These are phyloP conservation scores for Lasioglossum morio DNA, from an alignment of 2,888 invertebrate genomes.

Conservation along the genomic window DNA sequence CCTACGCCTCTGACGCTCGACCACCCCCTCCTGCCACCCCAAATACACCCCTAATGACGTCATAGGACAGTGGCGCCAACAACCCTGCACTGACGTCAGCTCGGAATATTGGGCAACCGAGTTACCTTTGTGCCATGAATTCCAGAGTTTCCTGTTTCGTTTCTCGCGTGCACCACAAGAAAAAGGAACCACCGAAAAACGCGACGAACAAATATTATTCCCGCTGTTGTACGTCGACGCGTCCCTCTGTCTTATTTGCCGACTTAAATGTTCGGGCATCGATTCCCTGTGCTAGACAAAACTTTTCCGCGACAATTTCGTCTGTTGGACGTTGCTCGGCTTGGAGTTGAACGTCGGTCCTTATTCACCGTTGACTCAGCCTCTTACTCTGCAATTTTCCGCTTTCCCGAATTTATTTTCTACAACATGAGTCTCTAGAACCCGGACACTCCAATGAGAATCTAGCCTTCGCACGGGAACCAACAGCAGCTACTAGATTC, in stretches of 20 bases:
- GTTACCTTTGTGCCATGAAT: conserved; percentile 39
- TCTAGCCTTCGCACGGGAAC: background rate
- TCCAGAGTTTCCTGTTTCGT: background rate
- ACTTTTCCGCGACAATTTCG: background rate
- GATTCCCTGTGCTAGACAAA: background rate
- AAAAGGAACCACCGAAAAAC: background rate
- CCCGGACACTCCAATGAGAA: background rate
- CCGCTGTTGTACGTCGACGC: background rate
- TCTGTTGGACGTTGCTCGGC: background rate
- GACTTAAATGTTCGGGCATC: background rate
- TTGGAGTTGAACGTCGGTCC: background rate
- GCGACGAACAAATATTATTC: background rate
- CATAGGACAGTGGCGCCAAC: conserved; percentile 78
- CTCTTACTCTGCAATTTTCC: background rate
- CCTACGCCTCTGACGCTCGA: conserved; percentile 64
- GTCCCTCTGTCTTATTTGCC: background rate
- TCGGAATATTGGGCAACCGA: conserved; percentile 43
- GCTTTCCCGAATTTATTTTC: background rate
- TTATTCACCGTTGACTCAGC: background rate
- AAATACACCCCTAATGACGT: conserved; percentile 76
- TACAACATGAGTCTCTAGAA: background rate
- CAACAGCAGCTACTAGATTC: too few relatives aligned
- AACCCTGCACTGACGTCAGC: conserved; percentile 76
- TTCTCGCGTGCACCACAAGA: background rate
- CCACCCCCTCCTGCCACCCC: conserved; percentile 48